Evolutionary conservation across 2,888 invertebrate species (phyloP).

Genomic region (Acleris holmiana): DNA sequence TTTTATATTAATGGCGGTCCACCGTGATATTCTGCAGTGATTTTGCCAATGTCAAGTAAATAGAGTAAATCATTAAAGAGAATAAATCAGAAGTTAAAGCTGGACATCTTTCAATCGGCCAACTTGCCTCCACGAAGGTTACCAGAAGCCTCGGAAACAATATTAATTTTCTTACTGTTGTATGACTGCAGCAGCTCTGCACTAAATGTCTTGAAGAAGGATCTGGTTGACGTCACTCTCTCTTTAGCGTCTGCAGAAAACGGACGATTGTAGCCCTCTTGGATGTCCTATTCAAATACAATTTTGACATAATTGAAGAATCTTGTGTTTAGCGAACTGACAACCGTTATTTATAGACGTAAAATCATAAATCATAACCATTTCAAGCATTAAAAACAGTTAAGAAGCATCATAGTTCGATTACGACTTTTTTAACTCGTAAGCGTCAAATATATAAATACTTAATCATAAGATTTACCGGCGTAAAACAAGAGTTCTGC

Average conservation of each 20-base stretch:
- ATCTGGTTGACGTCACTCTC: constrained; percentile 62
- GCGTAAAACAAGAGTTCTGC: constrained; percentile 66
- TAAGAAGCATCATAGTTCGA: no score
- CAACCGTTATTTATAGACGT: no score
- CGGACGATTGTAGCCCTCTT: constrained; percentile 72
- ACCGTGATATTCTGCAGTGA: no score
- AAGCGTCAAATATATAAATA: background rate
- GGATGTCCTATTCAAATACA: constrained; percentile 57
- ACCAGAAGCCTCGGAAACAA: background rate
- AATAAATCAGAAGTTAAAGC: no score
- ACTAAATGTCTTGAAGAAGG: constrained; percentile 68
- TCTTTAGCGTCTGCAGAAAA: constrained; percentile 78
- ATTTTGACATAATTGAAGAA: background rate
- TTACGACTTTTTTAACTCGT: no score
- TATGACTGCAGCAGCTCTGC: constrained; percentile 69
- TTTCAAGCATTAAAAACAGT: no score
- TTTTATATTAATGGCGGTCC: no score
- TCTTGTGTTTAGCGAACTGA: background rate
- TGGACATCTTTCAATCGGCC: no score
- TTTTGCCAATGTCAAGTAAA: no score
- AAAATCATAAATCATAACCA: no score
- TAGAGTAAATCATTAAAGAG: no score
- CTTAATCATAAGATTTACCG: constrained; percentile 52
- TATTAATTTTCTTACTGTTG: constrained; percentile 55
- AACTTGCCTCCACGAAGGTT: no score